Percentiles rank a stretch among this genome's conserved stretches.
Conservation (phyloP, 2,797 vertebrate species). For the Pantherophis alleghaniensis region DNA sequence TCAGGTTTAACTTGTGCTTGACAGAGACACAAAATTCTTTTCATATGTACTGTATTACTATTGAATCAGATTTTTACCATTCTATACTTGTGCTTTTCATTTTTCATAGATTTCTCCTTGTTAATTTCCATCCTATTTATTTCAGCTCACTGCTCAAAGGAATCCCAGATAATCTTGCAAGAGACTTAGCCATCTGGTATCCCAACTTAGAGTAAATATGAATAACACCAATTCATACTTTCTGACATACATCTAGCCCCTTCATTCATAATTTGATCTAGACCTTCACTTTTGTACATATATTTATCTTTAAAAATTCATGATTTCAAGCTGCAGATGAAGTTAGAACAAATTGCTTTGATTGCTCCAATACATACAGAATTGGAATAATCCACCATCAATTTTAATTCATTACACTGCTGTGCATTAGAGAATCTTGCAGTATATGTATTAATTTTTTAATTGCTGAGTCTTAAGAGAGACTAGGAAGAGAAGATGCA, state of each 20-base stretch:
- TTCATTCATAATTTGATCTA: neutral
- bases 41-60: neutral
- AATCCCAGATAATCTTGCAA: neutral
- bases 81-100: neutral
- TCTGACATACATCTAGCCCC: neutral
- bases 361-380: neutral
- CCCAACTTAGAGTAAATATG: neutral
- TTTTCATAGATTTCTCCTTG: neutral
- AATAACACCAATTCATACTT: neutral
- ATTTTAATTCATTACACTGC: neutral
- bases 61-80: neutral
- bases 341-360: neutral
- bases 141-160: neutral
- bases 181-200: neutral
- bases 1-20: neutral
- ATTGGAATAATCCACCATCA: neutral
- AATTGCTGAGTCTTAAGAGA: neutral
- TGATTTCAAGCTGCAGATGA: neutral
- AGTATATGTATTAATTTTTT: neutral
- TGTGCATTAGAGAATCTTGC: neutral
- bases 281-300: neutral
- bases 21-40: neutral
- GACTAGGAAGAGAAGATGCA: neutral
- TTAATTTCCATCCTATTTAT: neutral
- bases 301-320: neutral